Evolutionary conservation across 1,140 invertebrate genomes (phyloP).

Genomic region (Eriocheir sinensis): DNA sequence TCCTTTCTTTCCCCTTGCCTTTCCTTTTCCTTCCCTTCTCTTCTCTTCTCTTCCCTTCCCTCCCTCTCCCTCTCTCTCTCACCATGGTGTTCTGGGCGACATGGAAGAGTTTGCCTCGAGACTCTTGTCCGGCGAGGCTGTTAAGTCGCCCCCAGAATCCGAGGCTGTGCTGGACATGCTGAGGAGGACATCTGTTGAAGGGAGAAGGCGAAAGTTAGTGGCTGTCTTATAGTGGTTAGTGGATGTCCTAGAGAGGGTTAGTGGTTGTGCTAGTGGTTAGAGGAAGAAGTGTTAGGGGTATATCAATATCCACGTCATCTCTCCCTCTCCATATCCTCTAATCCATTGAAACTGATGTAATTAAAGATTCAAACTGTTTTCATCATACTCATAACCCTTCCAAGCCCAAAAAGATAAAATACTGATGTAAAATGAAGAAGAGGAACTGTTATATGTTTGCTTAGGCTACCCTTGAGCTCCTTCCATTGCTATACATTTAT

Average conservation of each 20-base stretch:
- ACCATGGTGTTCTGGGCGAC: slow-evolving; percentile 63
- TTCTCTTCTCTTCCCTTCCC: not conserved
- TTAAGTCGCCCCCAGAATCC: slow-evolving; percentile 87
- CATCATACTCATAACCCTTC: too few relatives aligned
- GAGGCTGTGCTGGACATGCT: slow-evolving; percentile 92
- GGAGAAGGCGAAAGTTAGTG: not conserved
- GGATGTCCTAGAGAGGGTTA: not conserved
- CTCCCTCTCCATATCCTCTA: too few relatives aligned
- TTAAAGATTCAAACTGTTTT: too few relatives aligned
- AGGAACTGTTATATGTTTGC: too few relatives aligned
- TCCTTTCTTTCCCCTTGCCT: not conserved
- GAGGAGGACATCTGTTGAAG: slow-evolving; percentile 87
- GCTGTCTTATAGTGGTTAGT: not conserved
- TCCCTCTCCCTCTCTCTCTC: not conserved
- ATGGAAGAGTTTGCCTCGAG: slow-evolving; percentile 87
- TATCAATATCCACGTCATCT: too few relatives aligned
- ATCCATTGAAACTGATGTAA: too few relatives aligned
- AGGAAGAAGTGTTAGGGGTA: too few relatives aligned
- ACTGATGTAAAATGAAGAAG: too few relatives aligned
- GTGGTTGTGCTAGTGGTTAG: too few relatives aligned
- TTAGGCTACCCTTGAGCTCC: too few relatives aligned
- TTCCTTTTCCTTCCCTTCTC: not conserved
- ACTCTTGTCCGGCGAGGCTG: slow-evolving; percentile 90
- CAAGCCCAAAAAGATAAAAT: too few relatives aligned
- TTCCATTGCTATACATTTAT: too few relatives aligned